Base-by-base conservation (phyloP, 2,888 invertebrate species). In the Macrosoma leucophasiata region DNA sequence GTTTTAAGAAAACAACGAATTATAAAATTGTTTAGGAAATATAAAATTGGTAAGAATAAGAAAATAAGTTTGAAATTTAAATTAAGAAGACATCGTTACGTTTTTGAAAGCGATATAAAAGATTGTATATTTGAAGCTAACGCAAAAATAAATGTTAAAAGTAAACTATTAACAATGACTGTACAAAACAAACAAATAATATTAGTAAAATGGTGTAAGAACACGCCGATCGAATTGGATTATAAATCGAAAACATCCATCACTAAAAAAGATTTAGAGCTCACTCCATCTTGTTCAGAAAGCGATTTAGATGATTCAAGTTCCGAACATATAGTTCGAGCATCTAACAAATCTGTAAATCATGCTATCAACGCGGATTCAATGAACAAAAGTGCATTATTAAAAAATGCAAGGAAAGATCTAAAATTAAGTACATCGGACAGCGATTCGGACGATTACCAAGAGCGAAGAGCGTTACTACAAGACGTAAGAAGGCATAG, bases 371-470 rank as follows among this genome's bases (percentile, higher is more conserved):
- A 62, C 15, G 40, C 41, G 0, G 47, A 48, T 4, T 29, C 26
- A 9, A 43, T 19, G 25, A 48, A 28, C n/a, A n/a, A n/a, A n/a
- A n/a, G n/a, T n/a, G n/a, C n/a, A n/a, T n/a, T n/a, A n/a, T n/a
- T n/a, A n/a, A n/a, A n/a, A n/a, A n/a, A n/a, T n/a, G n/a, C n/a
- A 1, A 79, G 71, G 52, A 64, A 60, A 42, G 79, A 82, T 15
- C 36, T 82, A 1, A 75, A 78, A 51, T 19, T 77, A 6, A 53
- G 71, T 0, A 65, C 77, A 0, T 74, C 77, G 0, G 79, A 76
- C 4, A 75, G 69, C 20, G 81, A 84, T 37, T 62, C 58, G 2
- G 77, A 74, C 13, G 51, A 52, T 13, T 47, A 58, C 7, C 55
- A 63, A n/a, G 45, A 55, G 15, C 53, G 64, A 13, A 29, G 58